Conservation (phyloP, 2,797 vertebrate genomes). For the Aselliscus stoliczkanus region DNA sequence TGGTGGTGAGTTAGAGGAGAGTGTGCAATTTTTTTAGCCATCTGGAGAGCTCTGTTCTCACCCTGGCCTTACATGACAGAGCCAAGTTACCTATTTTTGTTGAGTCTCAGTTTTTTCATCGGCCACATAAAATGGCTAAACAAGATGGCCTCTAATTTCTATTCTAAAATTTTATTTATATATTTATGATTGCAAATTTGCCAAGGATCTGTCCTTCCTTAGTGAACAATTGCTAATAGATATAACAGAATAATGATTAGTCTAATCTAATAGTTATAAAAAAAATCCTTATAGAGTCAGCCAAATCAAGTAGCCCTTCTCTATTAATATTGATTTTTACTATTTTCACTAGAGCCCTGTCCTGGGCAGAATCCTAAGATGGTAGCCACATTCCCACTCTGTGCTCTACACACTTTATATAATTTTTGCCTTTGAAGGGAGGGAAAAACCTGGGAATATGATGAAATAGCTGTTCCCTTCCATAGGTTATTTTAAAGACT, state of each 20-base stretch:
- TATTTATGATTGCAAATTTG: background rate
- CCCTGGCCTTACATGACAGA: background rate
- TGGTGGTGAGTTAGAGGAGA: background rate
- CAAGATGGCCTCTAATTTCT: background rate
- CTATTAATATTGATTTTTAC: background rate
- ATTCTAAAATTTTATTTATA: background rate
- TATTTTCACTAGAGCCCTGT: background rate
- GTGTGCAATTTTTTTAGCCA: background rate
- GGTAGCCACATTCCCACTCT: background rate
- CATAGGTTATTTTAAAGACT: background rate
- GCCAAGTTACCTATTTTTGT: background rate
- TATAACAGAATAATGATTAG: background rate
- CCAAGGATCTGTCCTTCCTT: background rate
- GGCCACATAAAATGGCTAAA: background rate
- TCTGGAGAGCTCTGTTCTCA: background rate
- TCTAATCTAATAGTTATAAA: background rate
- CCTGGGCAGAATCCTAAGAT: background rate
- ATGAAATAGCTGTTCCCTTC: background rate
- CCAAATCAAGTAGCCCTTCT: slow-evolving; percentile 5
- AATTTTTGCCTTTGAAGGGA: background rate
- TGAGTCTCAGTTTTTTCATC: background rate
- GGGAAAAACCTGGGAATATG: background rate
- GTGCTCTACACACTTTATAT: background rate
- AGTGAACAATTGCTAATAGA: background rate
- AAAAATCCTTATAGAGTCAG: background rate